Percentiles rank a stretch among this genome's conserved stretches.
Conservation (phyloP, 2,888 invertebrate genomes). For the Eristalinus aeneus region DNA sequence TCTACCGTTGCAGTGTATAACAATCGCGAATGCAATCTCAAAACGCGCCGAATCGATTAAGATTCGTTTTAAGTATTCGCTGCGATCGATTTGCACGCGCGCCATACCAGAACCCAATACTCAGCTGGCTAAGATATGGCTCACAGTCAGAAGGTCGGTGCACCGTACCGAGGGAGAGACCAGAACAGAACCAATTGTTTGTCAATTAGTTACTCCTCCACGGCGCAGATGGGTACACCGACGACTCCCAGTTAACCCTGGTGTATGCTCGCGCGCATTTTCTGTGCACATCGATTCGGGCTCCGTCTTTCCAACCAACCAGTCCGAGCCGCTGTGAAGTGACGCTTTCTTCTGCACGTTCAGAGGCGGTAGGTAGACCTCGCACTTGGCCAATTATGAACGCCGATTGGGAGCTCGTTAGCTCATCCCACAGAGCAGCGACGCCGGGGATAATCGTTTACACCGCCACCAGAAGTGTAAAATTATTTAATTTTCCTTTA, state of each 20-base stretch:
- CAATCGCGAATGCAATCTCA: conserved; percentile 70
- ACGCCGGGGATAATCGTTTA: conserved; percentile 75
- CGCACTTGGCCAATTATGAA: conserved; percentile 73
- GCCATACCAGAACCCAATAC: conserved; percentile 36
- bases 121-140: not conserved
- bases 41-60: conserved; percentile 71
- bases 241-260: conserved; percentile 62
- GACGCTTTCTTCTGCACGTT: not conserved
- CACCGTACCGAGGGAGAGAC: conserved; percentile 13
- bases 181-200: conserved; percentile 79
- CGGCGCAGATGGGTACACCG: conserved; percentile 45
- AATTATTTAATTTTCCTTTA: conserved; percentile 71
- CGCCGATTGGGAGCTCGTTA: conserved; percentile 73
- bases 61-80: conserved; percentile 66
- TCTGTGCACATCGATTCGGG: conserved; percentile 1
- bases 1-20: conserved; percentile 37
- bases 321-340: not conserved
- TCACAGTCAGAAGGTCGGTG: not conserved
- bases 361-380: conserved; percentile 53
- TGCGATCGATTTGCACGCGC: conserved; percentile 58
- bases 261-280: conserved; percentile 39
- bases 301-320: not conserved
- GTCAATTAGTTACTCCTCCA: conserved; percentile 79
- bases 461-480: conserved; percentile 68
- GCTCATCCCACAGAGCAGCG: conserved; percentile 72